Conservation (phyloP, 37 sponge, comb jelly and placozoan species). For the Cladorhizidae sp. region DNA sequence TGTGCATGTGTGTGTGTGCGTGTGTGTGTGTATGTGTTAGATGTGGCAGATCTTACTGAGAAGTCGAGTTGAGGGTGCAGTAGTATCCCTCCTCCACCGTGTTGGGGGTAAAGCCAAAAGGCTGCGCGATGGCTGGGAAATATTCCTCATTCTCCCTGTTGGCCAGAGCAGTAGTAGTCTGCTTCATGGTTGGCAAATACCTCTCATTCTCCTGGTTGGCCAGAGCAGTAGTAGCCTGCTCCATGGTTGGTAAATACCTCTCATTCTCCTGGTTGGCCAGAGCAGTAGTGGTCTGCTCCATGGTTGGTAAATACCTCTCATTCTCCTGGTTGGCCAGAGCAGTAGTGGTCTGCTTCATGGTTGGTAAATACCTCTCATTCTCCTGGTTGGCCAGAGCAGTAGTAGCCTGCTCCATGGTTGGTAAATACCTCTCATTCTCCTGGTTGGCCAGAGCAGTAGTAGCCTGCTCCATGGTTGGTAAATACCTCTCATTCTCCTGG, state of each 20-base stretch:
- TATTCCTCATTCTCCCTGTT: background rate
- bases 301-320: background rate
- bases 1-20: too few relatives aligned
- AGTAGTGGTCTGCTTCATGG: too few relatives aligned
- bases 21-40: too few relatives aligned
- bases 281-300: too few relatives aligned
- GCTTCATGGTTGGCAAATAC: background rate
- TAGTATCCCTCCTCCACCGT: background rate
- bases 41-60: background rate
- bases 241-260: background rate
- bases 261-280: background rate
- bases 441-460: too few relatives aligned
- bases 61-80: background rate
- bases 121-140: too few relatives aligned
- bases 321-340: background rate
- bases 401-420: too few relatives aligned
- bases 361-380: background rate
- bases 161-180: too few relatives aligned
- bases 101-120: constrained; percentile 10
- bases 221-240: too few relatives aligned
- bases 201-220: background rate
- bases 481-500: too few relatives aligned
- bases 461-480: too few relatives aligned
- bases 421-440: too few relatives aligned
- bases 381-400: background rate